phyloP scores from a whole-genome alignment of 2,113 vertebrate species.

The Mobula birostris region DNA sequence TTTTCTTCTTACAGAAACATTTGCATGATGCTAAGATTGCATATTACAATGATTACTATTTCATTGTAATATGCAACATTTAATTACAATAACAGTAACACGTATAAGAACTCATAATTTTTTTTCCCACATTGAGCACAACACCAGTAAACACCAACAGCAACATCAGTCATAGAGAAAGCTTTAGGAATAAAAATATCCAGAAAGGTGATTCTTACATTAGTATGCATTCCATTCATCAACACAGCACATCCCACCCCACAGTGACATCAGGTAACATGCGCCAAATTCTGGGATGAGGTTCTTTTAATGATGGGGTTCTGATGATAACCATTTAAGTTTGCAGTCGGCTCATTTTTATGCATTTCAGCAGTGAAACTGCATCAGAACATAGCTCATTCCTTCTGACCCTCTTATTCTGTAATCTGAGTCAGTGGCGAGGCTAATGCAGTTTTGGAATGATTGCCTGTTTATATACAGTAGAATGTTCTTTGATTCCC shows the following conservation, averaged over 20 bases:
- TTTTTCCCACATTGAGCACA: not conserved
- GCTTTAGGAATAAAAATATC: not conserved
- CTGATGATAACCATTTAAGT: not conserved
- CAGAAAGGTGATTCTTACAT: not conserved
- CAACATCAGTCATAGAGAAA: not conserved
- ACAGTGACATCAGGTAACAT: not conserved
- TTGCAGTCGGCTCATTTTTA: not conserved
- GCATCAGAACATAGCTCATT: not conserved
- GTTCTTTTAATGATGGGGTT: not conserved
- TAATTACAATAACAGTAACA: not conserved
- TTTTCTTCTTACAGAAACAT: no score
- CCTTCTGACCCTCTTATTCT: not conserved
- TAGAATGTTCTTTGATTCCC: not conserved
- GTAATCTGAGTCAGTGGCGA: not conserved
- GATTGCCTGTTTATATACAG: constrained; percentile 7
- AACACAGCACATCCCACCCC: no score
- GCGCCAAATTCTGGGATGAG: not conserved
- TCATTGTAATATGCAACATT: not conserved
- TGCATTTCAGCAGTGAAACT: not conserved
- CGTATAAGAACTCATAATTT: not conserved
- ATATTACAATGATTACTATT: not conserved
- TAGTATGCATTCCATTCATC: not conserved
- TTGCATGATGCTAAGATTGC: no score
- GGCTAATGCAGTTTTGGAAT: constrained; percentile 18
- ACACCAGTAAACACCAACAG: not conserved